These are phyloP conservation scores for Drosophila formosana DNA, from an alignment of 2,888 invertebrate species.

Conservation along the genomic window DNA sequence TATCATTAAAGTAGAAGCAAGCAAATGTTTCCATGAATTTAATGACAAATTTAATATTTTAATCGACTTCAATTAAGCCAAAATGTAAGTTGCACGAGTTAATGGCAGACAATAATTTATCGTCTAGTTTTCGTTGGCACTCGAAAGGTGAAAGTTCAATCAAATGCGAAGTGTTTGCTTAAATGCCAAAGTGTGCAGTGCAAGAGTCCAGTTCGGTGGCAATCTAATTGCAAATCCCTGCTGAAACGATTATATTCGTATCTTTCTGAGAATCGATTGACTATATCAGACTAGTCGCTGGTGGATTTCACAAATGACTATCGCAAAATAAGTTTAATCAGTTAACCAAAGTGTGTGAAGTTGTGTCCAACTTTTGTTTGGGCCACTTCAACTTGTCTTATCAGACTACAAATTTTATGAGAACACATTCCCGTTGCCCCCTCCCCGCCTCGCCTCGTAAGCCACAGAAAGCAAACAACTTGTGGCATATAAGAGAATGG, in stretches of 20 bases:
- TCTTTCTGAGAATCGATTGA: constrained; percentile 6
- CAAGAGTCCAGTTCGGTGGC: neutral
- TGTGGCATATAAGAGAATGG: constrained; percentile 42
- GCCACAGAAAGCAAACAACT: constrained; percentile 46
- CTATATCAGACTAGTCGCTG: neutral
- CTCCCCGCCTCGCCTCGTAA: neutral
- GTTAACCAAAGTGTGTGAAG: constrained; percentile 21
- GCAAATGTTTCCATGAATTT: neutral
- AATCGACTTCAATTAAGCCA: too few species aligned
- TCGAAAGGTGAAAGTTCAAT: constrained; percentile 21
- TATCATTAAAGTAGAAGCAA: neutral
- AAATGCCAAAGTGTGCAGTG: constrained; percentile 1
- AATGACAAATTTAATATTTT: neutral
- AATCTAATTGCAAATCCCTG: constrained; percentile 11
- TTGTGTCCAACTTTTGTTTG: constrained; percentile 27
- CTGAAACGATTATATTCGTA: constrained; percentile 8
- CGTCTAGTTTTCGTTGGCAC: neutral
- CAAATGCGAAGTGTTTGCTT: neutral
- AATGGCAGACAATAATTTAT: neutral
- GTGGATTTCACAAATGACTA: neutral
- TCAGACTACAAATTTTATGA: constrained; percentile 37
- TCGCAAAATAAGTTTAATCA: constrained; percentile 36
- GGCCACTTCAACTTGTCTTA: constrained; percentile 45
- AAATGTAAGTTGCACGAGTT: neutral
- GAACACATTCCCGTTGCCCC: neutral